Evolutionary conservation across 2,888 invertebrate genomes (phyloP).

Genomic region (Deilephila porcellus): DNA sequence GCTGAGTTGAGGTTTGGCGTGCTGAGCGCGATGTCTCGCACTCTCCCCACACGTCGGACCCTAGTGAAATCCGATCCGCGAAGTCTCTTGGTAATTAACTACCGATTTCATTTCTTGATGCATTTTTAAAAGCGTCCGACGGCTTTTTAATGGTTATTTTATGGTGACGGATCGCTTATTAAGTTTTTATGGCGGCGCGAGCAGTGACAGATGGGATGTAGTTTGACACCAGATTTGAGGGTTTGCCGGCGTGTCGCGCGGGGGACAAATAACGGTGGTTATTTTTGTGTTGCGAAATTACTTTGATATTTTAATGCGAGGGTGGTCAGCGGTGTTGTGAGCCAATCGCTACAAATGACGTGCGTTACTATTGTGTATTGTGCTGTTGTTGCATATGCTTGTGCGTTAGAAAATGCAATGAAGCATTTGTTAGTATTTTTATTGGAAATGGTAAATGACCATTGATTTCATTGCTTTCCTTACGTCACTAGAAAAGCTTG

Average conservation of each 20-base stretch:
- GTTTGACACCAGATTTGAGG: constrained; percentile 82
- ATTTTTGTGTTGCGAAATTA: constrained; percentile 30
- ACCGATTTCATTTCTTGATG: constrained; percentile 84
- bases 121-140: constrained; percentile 83
- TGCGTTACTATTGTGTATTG: neutral
- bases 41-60: constrained; percentile 48
- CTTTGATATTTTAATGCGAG: constrained; percentile 11
- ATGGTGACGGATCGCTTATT: constrained; percentile 85
- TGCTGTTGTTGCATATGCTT: neutral
- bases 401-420: neutral
- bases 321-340: constrained; percentile 22
- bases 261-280: constrained; percentile 25
- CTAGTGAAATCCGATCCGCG: constrained; percentile 74
- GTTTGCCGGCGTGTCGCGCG: constrained; percentile 34
- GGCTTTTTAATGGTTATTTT: constrained; percentile 84
- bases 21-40: constrained; percentile 35
- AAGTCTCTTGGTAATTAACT: constrained; percentile 84
- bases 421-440: neutral
- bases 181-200: constrained; percentile 78
- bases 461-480: neutral
- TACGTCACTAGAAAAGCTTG: neutral
- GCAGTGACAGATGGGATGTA: constrained; percentile 82
- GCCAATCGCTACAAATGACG: neutral
- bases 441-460: neutral
- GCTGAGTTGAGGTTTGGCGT: constrained; percentile 41